A percentile compares a stretch with the other conserved stretches of the same genome.
These are phyloP conservation scores for Eunapius fragilis DNA, from an alignment of 37 sponge, comb jelly and placozoan genomes.

Conservation along the genomic window DNA sequence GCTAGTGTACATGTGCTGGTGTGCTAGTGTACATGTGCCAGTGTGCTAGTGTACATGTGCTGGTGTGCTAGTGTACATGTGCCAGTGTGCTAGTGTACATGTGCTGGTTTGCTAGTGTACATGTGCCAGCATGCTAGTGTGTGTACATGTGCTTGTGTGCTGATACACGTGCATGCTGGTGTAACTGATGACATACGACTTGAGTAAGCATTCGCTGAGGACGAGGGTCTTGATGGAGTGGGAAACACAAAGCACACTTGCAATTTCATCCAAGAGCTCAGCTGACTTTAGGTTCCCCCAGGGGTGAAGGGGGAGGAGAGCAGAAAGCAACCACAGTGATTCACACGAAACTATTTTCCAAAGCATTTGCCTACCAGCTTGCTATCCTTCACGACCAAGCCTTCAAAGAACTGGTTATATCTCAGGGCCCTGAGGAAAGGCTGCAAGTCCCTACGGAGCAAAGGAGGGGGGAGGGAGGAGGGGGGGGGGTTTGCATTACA, in stretches of 20 bases:
- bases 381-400: constrained; percentile 32
- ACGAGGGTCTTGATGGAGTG: constrained; percentile 48
- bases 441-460: constrained; percentile 46
- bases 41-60: too few species aligned
- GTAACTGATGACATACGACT: constrained; percentile 29
- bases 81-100: too few species aligned
- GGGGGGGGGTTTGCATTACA: too few species aligned
- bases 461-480: too few species aligned
- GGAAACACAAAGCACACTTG: constrained; percentile 30
- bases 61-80: too few species aligned
- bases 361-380: constrained; percentile 28
- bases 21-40: too few species aligned
- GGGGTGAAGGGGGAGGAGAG: too few species aligned
- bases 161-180: background rate
- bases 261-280: constrained; percentile 54
- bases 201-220: constrained; percentile 55
- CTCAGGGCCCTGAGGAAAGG: constrained; percentile 69
- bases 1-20: too few species aligned
- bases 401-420: constrained; percentile 78
- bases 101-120: too few species aligned
- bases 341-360: background rate
- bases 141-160: background rate
- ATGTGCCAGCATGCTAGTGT: too few species aligned
- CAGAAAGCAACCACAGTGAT: background rate
- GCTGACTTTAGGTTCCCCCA: background rate